phyloP scores from a whole-genome alignment of 2,113 vertebrate genomes.

The Oenanthe oenanthe region DNA sequence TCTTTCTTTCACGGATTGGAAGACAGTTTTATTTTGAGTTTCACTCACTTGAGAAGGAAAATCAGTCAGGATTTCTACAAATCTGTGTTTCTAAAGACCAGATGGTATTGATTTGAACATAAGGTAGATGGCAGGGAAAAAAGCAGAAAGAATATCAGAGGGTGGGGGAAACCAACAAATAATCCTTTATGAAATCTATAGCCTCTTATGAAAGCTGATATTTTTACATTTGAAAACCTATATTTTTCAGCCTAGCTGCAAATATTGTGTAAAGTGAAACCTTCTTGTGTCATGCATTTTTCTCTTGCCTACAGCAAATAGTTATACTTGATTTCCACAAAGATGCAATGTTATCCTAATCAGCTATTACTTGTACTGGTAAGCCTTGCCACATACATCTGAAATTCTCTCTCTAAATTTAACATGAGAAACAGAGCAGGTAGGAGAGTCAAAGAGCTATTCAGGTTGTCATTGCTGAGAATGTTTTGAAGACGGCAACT shows the following conservation, averaged over 20 bases:
- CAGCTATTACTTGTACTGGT: neutral
- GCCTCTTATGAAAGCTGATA: neutral
- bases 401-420: neutral
- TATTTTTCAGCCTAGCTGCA: neutral
- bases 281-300: neutral
- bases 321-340: neutral
- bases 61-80: neutral
- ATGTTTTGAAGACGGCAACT: neutral
- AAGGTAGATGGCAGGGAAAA: slow-evolving; percentile 8
- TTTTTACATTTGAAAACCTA: neutral
- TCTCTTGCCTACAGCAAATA: neutral
- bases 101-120: slow-evolving; percentile 32
- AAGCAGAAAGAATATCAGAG: neutral
- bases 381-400: neutral
- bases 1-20: neutral
- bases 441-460: neutral
- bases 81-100: neutral
- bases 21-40: slow-evolving; percentile 10
- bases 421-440: neutral
- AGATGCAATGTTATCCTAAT: neutral
- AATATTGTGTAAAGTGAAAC: neutral
- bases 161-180: neutral
- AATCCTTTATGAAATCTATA: neutral
- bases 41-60: neutral
- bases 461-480: neutral